A percentile compares a stretch with the other conserved stretches of the same genome.
Conservation (phyloP, 2,797 vertebrate genomes). For the Syngnathus rostellatus region DNA sequence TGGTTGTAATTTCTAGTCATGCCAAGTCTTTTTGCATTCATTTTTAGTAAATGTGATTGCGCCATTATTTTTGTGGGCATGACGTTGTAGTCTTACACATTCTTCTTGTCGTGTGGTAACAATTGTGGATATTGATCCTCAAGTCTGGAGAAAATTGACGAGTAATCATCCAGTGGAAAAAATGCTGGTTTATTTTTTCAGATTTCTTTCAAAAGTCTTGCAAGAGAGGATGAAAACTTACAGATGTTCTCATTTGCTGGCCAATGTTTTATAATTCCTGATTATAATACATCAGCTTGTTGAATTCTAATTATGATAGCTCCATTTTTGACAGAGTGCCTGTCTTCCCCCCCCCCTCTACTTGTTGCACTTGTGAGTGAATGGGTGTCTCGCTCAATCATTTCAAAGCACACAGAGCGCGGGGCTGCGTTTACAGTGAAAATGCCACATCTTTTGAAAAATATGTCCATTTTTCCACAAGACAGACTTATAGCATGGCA, state of each 20-base stretch:
- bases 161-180: conserved; percentile 8
- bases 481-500: conserved; percentile 80
- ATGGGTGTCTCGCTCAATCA: conserved; percentile 52
- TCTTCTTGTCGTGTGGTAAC: conserved; percentile 6
- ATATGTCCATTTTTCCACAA: conserved; percentile 86
- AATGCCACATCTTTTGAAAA: conserved; percentile 74
- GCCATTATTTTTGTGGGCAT: conserved; percentile 1
- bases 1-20: neutral
- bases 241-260: conserved; percentile 31
- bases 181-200: conserved; percentile 20
- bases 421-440: conserved; percentile 20
- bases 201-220: conserved; percentile 15
- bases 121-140: conserved; percentile 10
- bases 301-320: conserved; percentile 33
- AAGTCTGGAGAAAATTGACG: conserved; percentile 15
- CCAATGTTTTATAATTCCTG: conserved; percentile 10
- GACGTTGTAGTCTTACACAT: conserved; percentile 9
- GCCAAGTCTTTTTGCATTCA: neutral
- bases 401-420: conserved; percentile 30
- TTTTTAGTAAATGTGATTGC: neutral
- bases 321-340: conserved; percentile 21
- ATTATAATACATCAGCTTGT: conserved; percentile 35
- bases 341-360: conserved; percentile 1
- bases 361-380: conserved; percentile 65
- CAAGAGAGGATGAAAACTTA: conserved; percentile 9